These are phyloP conservation scores for Sylvilagus bachmani DNA, from an alignment of 2,113 vertebrate species.

Conservation along the genomic window DNA sequence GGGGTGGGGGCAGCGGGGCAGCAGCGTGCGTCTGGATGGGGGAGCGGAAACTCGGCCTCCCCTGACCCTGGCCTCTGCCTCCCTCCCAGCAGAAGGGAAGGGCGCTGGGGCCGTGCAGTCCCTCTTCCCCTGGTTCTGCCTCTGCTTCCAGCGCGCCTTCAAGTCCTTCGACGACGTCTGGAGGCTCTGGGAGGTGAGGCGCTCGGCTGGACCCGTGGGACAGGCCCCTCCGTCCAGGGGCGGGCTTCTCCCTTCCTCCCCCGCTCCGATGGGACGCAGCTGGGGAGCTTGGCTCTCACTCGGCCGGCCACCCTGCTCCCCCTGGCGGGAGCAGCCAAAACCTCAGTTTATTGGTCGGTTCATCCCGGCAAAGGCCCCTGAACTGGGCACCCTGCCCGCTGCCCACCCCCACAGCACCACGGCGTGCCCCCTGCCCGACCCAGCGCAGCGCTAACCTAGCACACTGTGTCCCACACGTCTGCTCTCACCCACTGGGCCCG, in stretches of 20 bases:
- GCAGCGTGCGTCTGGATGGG: background rate
- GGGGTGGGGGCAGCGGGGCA: background rate
- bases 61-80: background rate
- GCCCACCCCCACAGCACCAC: background rate
- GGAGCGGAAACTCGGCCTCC: background rate
- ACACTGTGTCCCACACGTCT: background rate
- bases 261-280: background rate
- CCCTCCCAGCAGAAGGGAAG: constrained; percentile 76
- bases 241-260: background rate
- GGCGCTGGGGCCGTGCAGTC: constrained; percentile 37
- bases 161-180: constrained; percentile 76
- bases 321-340: background rate
- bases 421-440: background rate
- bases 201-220: fast-evolving
- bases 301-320: background rate
- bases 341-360: background rate
- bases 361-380: background rate
- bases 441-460: background rate
- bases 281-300: background rate
- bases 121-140: constrained; percentile 80
- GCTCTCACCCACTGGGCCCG: background rate
- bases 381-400: background rate
- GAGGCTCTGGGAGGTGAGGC: constrained; percentile 80
- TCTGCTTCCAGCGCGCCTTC: constrained; percentile 81
- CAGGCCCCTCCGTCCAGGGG: background rate